These are phyloP conservation scores for Subacronicta megacephala DNA, from an alignment of 2,888 invertebrate genomes.

Conservation along the genomic window DNA sequence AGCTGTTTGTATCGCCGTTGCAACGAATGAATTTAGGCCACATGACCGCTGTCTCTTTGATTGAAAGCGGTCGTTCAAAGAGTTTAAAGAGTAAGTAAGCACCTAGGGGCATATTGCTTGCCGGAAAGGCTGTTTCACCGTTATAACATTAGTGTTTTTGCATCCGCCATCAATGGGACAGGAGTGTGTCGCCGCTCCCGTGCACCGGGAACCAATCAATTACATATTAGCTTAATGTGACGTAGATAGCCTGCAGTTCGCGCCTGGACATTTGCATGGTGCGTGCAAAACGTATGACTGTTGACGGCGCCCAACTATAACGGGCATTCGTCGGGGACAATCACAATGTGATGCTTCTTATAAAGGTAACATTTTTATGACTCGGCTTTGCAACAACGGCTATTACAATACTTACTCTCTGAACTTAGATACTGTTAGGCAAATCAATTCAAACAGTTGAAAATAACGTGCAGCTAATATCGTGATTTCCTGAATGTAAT, in stretches of 20 bases:
- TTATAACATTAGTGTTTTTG: constrained; percentile 87
- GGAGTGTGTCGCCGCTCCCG: constrained; percentile 76
- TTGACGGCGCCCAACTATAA: constrained; percentile 69
- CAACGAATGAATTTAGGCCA: constrained; percentile 63
- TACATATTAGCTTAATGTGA: constrained; percentile 88
- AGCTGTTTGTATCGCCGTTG: constrained; percentile 55
- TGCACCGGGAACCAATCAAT: constrained; percentile 85
- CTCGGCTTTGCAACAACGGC: constrained; percentile 1
- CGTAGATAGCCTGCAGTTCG: constrained; percentile 77
- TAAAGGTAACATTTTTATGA: constrained; percentile 53
- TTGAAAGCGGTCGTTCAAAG: constrained; percentile 69
- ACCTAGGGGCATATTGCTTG: constrained; percentile 62
- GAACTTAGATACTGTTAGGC: constrained; percentile 41
- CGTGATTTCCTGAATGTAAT: constrained; percentile 60
- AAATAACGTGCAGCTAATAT: constrained; percentile 55
- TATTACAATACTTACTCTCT: constrained; percentile 22
- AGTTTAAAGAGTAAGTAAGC: constrained; percentile 62
- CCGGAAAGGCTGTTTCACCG: constrained; percentile 75
- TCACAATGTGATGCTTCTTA: constrained; percentile 73
- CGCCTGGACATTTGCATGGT: constrained; percentile 78
- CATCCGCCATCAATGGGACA: constrained; percentile 84
- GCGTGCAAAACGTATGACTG: constrained; percentile 67
- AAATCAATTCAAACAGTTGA: constrained; percentile 51
- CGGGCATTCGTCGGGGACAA: constrained; percentile 70
- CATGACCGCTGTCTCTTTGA: constrained; percentile 61